Percentiles rank a stretch among this genome's conserved stretches.
Conservation (phyloP, 2,113 vertebrate species). For the Romanogobio albipinnatus region DNA sequence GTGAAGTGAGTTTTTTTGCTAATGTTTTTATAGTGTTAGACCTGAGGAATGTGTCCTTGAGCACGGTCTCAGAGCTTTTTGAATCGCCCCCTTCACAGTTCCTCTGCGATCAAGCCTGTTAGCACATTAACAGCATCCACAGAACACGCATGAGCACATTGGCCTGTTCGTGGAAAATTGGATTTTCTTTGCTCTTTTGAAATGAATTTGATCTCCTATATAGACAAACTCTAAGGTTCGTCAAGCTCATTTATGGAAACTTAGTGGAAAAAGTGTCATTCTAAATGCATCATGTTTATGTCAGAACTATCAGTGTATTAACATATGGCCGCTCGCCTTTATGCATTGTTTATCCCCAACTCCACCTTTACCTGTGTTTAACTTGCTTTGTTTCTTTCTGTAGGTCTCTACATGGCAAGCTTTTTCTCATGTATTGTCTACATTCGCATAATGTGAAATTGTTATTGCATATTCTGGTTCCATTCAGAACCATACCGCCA, state of each 20-base stretch:
- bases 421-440: too few relatives aligned
- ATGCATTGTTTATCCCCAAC: background rate
- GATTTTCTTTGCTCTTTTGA: slow-evolving; percentile 3
- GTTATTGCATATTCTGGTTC: too few relatives aligned
- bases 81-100: background rate
- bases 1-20: slow-evolving; percentile 34
- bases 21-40: slow-evolving; percentile 48
- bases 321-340: background rate
- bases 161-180: background rate
- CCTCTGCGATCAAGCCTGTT: background rate
- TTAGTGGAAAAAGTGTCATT: background rate
- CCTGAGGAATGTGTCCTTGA: slow-evolving; percentile 52
- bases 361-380: too few relatives aligned
- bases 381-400: too few relatives aligned
- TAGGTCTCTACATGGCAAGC: too few relatives aligned
- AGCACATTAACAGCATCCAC: background rate
- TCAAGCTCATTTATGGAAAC: background rate
- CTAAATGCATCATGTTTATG: background rate
- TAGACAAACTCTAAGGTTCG: background rate
- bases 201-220: background rate
- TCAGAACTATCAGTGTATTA: background rate
- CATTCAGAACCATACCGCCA: too few relatives aligned
- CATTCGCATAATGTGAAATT: too few relatives aligned
- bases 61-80: slow-evolving; percentile 21
- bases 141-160: background rate